phyloP scores from a whole-genome alignment of 1,140 invertebrate species.

The Leptinotarsa texana region DNA sequence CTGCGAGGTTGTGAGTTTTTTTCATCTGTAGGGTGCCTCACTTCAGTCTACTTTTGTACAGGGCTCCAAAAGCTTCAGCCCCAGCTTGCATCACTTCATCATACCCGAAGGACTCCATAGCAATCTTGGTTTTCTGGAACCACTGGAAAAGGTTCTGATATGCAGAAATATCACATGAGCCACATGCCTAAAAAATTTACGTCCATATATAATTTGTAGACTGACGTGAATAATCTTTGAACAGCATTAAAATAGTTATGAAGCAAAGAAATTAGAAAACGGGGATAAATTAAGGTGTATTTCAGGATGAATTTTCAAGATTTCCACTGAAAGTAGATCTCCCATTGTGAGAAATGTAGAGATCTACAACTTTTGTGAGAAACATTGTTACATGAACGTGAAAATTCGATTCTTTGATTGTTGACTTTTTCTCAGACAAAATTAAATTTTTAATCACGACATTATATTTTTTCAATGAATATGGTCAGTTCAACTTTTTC shows the following conservation, averaged over 20 bases:
- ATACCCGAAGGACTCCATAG: slow-evolving; percentile 41
- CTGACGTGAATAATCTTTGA: background rate
- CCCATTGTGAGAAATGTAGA: no score
- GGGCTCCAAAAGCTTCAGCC: slow-evolving; percentile 50
- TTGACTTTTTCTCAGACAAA: no score
- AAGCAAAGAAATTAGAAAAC: no score
- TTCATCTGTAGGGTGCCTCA: background rate
- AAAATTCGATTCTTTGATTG: no score
- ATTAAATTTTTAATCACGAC: no score
- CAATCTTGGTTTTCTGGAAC: slow-evolving; percentile 40
- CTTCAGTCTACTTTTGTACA: slow-evolving; percentile 51
- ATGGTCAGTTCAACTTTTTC: no score
- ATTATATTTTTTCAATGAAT: no score
- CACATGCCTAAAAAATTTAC: slow-evolving; percentile 29
- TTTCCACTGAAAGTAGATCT: no score
- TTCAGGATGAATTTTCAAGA: no score
- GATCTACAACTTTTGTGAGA: no score
- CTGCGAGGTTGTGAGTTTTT: background rate
- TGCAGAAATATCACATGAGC: slow-evolving; percentile 32
- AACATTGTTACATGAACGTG: no score
- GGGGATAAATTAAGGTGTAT: no score
- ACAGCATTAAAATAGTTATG: background rate
- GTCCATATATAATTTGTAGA: background rate
- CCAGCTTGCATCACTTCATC: slow-evolving; percentile 54
- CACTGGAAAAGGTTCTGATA: slow-evolving; percentile 41